These are phyloP conservation scores for Rhyzopertha dominica DNA, from an alignment of 1,140 invertebrate species.

Conservation along the genomic window DNA sequence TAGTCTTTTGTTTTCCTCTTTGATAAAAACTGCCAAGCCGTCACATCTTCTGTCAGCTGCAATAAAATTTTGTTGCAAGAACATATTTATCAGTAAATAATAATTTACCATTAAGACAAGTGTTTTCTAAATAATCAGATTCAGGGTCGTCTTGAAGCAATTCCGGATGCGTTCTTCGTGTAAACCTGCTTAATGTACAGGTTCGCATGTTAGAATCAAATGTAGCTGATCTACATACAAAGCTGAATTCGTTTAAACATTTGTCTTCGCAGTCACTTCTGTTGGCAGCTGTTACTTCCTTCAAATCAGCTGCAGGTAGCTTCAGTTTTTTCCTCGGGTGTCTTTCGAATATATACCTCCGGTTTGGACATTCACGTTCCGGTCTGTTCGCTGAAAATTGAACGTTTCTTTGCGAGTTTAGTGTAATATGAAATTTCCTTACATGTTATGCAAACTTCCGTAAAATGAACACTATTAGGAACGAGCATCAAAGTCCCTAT, in stretches of 20 bases:
- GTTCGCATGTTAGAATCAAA: conserved; percentile 70
- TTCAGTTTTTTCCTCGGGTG: conserved; percentile 78
- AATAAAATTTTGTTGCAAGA: conserved; percentile 9
- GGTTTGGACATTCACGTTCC: conserved; percentile 78
- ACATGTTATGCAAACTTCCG: conserved; percentile 86
- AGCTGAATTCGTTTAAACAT: conserved; percentile 82
- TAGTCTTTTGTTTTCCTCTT: conserved; percentile 82
- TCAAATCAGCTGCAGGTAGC: conserved; percentile 68
- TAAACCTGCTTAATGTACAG: conserved; percentile 76
- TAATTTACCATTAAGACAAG: conserved; percentile 74
- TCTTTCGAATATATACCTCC: conserved; percentile 81
- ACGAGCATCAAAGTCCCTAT: conserved; percentile 79
- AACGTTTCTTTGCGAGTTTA: conserved; percentile 1
- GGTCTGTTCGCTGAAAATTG: conserved; percentile 66
- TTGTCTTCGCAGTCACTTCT: conserved; percentile 86
- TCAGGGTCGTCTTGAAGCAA: conserved; percentile 77
- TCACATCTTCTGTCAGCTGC: conserved; percentile 78
- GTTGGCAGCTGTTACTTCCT: conserved; percentile 74
- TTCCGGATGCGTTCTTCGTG: conserved; percentile 77
- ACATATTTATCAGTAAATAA: conserved; percentile 3
- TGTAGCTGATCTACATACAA: conserved; percentile 80
- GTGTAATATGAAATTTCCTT: conserved; percentile 45
- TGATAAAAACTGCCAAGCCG: conserved; percentile 77
- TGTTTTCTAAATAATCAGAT: conserved; percentile 87
- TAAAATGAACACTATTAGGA: conserved; percentile 82